A percentile compares a stretch with the other conserved stretches of the same genome.
Conservation (phyloP, 1,140 invertebrate species). For the Brachionus plicatilis region DNA sequence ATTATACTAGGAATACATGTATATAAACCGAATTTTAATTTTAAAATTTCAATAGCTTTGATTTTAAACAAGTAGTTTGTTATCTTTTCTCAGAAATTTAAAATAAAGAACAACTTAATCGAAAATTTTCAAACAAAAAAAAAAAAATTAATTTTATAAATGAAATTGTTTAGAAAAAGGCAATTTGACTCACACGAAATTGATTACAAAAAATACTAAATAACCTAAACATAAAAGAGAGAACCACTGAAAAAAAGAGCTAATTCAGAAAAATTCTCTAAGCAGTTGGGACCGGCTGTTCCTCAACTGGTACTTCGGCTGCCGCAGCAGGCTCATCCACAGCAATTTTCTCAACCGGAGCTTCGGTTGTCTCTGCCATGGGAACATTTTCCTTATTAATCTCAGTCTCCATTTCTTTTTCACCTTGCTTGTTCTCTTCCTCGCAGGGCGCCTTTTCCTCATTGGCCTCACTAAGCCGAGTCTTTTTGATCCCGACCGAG, state of each 20-base stretch:
- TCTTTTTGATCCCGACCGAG: constrained; percentile 8
- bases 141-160: not conserved
- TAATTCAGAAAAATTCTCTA: not conserved
- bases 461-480: not conserved
- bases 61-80: not conserved
- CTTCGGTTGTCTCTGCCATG: not conserved
- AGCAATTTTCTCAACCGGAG: not conserved
- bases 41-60: not conserved
- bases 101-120: not conserved
- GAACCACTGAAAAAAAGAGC: not conserved
- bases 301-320: not conserved
- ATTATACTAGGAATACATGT: not conserved
- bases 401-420: not conserved
- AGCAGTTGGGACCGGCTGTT: constrained; percentile 10
- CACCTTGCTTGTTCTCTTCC: not conserved
- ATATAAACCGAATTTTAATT: not conserved
- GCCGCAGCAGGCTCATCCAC: not conserved
- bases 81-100: not conserved
- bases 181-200: not conserved
- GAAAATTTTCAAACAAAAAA: not conserved
- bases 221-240: not conserved
- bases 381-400: constrained; percentile 24
- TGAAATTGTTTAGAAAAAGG: not conserved
- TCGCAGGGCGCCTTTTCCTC: not conserved
- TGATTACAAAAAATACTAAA: not conserved